Base-by-base conservation (phyloP, 2,113 vertebrate genomes). In the Sinosuthora webbiana region DNA sequence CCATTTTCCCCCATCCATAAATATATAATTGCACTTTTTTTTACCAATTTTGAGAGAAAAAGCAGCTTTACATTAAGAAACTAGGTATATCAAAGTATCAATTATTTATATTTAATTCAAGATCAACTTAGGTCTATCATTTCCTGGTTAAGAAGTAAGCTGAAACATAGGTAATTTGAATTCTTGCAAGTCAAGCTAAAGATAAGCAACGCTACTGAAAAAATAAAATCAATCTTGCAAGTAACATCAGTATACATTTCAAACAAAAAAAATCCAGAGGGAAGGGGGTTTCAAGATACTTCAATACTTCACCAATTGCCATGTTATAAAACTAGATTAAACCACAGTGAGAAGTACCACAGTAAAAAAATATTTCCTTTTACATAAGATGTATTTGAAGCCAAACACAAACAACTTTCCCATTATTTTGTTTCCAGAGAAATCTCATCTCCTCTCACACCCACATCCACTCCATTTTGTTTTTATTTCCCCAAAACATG, bases 241-340 rank as follows among this genome's bases (percentile, higher is more conserved):
- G 35, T 56, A 74, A 39, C 39, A 88, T 77, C 42, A 50, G 10
- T 30, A 57, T 11, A 6, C 22, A 15, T 59, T 80, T 79, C n/a
- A 63, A 83, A 77, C 39, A 25, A 62, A 80, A 74, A 50, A 6
- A 6, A 70, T 14, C 7, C n/a, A 85, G 37, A 82, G 28, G 25
- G 30, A 27, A 86, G 88, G 11, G 20, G 3, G 15, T 70, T 92
- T 81, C 42, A 71, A 75, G 64, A n/a, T 7, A 52, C 12, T 30
- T 60, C 18, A 92, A 39, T 39, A 71, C 10, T 68, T 67, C 42
- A 80, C 35, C 56, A 75, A 42, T 4, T 78, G 44, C 56, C 53
- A 82, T n/a, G 64, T 81, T 87, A 89, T 14, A 94, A 91, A 94
- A 84, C 81, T 83, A 73, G 53, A 93, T 83, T 78, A 95, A 90